Evolutionary conservation across 2,888 invertebrate genomes (phyloP).

Genomic region (Volucella inflata): DNA sequence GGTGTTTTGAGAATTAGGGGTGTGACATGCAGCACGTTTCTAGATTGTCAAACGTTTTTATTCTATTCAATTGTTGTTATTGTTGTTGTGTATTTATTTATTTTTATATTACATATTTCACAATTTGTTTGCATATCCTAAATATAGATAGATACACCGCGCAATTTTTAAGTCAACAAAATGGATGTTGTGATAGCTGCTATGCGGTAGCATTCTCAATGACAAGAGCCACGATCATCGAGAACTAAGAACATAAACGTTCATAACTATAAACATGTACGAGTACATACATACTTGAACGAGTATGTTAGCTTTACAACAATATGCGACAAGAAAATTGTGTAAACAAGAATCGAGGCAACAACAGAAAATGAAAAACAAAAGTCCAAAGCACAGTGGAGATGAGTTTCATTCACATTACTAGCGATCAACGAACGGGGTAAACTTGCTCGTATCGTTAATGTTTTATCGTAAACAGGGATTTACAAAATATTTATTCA

Average conservation of each 20-base stretch:
- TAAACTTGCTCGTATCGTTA: constrained; percentile 25
- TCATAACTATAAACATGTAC: too few species aligned
- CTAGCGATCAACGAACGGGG: neutral
- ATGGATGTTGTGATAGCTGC: neutral
- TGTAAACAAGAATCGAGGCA: neutral
- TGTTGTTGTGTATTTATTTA: neutral
- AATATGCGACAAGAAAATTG: neutral
- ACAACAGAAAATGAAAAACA: neutral
- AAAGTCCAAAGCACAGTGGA: neutral
- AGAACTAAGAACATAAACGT: too few species aligned
- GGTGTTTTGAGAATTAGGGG: constrained; percentile 62
- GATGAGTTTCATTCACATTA: constrained; percentile 37
- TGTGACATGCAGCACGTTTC: constrained; percentile 71
- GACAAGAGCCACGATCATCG: constrained; percentile 2
- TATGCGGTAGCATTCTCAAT: neutral
- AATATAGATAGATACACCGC: constrained; percentile 38
- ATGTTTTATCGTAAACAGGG: constrained; percentile 37
- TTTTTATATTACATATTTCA: neutral
- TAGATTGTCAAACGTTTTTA: constrained; percentile 53
- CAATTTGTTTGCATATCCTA: constrained; percentile 22
- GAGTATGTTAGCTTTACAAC: too few species aligned
- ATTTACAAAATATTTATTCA: constrained; percentile 15
- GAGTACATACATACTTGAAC: too few species aligned
- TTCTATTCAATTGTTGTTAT: neutral
- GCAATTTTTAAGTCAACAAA: constrained; percentile 39